Conservation (phyloP, 2,797 vertebrate genomes). For the Synanceia verrucosa region DNA sequence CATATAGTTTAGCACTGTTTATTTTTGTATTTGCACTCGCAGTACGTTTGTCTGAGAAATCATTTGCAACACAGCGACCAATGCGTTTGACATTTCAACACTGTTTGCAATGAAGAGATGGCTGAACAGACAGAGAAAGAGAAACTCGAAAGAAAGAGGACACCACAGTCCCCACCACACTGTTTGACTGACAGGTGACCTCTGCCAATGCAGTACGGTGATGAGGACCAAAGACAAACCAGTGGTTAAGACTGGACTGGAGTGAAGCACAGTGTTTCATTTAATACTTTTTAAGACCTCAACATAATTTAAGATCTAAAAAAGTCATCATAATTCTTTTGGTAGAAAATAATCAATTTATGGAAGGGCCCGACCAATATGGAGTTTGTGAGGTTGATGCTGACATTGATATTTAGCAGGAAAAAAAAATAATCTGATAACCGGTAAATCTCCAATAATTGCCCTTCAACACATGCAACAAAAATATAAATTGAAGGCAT, state of each 20-base stretch:
- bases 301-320: no score
- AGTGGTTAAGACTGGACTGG: neutral
- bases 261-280: neutral
- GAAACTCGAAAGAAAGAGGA: slow-evolving; percentile 48
- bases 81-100: slow-evolving; percentile 38
- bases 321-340: no score
- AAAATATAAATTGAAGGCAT: no score
- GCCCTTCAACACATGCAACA: no score
- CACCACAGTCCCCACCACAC: neutral
- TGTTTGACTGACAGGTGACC: slow-evolving; percentile 38
- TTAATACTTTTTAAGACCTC: no score
- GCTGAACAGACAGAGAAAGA: slow-evolving; percentile 43
- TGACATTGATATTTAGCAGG: no score
- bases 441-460: no score
- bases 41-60: neutral
- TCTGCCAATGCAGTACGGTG: neutral
- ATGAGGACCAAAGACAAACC: neutral
- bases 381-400: no score
- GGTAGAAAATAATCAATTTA: no score
- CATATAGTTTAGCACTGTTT: neutral
- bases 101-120: slow-evolving; percentile 42
- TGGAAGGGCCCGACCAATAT: no score
- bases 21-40: neutral
- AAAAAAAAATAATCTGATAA: no score
- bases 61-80: neutral